Conservation (phyloP, 2,113 vertebrate species). For the Amia ocellicauda region DNA sequence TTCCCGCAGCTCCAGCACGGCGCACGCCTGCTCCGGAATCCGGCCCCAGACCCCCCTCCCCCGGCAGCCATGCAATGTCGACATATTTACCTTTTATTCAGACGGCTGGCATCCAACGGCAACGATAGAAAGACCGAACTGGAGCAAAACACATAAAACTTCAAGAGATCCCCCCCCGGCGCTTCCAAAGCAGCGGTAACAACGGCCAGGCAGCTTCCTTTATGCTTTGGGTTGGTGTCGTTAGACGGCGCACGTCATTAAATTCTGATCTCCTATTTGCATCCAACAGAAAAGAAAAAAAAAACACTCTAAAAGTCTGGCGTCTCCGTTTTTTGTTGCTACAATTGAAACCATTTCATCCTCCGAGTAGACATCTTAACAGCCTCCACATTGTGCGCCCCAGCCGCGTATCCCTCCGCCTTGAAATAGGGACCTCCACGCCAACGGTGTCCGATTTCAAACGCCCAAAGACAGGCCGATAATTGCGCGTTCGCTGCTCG, state of each 20-base stretch:
- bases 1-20: too few species aligned
- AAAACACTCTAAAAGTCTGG: slow-evolving; percentile 53
- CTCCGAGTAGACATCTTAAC: slow-evolving; percentile 81
- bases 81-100: slow-evolving; percentile 63
- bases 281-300: slow-evolving; percentile 40
- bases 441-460: slow-evolving; percentile 78
- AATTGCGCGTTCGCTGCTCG: slow-evolving; percentile 2
- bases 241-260: slow-evolving; percentile 56
- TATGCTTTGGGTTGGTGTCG: slow-evolving; percentile 53
- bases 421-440: slow-evolving; percentile 67
- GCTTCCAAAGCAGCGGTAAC: slow-evolving; percentile 64
- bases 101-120: slow-evolving; percentile 68
- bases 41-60: slow-evolving; percentile 19
- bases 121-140: slow-evolving; percentile 57
- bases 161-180: slow-evolving; percentile 69
- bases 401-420: slow-evolving; percentile 76
- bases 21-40: background rate
- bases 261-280: slow-evolving; percentile 53
- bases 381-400: slow-evolving; percentile 81
- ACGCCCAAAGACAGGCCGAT: slow-evolving; percentile 51
- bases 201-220: slow-evolving; percentile 56
- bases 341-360: slow-evolving; percentile 79
- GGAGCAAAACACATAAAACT: slow-evolving; percentile 72
- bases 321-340: slow-evolving; percentile 71
- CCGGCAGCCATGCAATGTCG: slow-evolving; percentile 24